Percentiles rank a stretch among this genome's conserved stretches.
phyloP scores from a whole-genome alignment of 2,113 vertebrate genomes.

The Psilopogon haemacephalus region DNA sequence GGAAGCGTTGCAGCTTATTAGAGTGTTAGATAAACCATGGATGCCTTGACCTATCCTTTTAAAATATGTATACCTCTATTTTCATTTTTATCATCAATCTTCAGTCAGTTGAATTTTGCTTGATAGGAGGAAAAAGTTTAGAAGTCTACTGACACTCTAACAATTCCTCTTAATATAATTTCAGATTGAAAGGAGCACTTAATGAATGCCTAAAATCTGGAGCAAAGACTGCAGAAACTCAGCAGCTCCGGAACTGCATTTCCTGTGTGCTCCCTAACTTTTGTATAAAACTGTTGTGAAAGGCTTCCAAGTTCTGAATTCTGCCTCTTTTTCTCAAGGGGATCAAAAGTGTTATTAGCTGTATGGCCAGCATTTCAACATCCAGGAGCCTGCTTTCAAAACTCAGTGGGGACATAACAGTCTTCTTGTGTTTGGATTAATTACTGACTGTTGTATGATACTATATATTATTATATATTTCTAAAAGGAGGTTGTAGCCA shows the following conservation, averaged over 20 bases:
- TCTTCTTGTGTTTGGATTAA: neutral
- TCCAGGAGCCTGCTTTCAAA: neutral
- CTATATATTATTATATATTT: too few relatives aligned
- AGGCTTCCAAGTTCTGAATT: neutral
- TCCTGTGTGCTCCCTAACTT: rapidly evolving
- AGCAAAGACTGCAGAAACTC: neutral
- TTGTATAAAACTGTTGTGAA: neutral
- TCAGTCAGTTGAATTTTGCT: neutral
- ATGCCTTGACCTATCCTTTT: neutral
- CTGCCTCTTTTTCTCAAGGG: neutral
- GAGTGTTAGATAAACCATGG: neutral
- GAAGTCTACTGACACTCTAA: neutral
- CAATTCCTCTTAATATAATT: neutral
- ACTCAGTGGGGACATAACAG: neutral
- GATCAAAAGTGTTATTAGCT: neutral
- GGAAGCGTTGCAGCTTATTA: neutral
- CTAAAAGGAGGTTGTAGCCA: too few relatives aligned
- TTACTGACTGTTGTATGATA: neutral
- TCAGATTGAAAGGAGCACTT: neutral
- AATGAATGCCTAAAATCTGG: neutral
- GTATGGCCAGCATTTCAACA: neutral
- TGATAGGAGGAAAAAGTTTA: neutral
- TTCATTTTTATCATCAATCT: neutral
- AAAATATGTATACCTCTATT: neutral
- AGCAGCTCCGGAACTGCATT: neutral